Evolutionary conservation across 2,797 vertebrate species (phyloP).

Genomic region (Spheniscus humboldti): DNA sequence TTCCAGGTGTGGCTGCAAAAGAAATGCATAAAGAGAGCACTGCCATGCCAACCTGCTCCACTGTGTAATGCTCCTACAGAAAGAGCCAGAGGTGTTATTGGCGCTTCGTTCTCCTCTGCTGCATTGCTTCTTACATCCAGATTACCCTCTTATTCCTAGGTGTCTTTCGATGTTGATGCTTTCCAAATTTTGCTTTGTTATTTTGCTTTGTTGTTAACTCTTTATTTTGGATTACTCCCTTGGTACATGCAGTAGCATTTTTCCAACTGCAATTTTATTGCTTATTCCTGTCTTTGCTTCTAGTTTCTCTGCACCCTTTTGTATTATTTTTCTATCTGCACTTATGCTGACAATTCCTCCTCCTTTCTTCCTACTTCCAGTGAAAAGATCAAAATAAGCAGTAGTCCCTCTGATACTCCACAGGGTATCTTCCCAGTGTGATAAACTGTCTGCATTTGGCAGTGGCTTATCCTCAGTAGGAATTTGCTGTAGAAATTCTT

Average conservation of each 20-base stretch:
- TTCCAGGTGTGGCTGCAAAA: constrained; percentile 39
- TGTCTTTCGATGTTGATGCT: not conserved
- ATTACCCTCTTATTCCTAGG: not conserved
- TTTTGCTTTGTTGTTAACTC: not conserved
- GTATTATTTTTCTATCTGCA: not conserved
- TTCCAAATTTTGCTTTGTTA: not conserved
- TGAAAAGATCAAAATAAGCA: not conserved
- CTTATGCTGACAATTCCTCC: not conserved
- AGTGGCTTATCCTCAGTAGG: not conserved
- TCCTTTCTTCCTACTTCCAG: not conserved
- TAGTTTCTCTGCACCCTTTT: not conserved
- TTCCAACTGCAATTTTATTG: not conserved
- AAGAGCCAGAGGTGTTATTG: not conserved
- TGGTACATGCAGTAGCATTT: not conserved
- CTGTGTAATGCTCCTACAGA: not conserved
- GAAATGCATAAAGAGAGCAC: not conserved
- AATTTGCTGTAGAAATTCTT: not conserved
- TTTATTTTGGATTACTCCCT: not conserved
- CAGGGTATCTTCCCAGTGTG: not conserved
- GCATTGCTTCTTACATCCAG: not conserved
- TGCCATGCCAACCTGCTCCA: not conserved
- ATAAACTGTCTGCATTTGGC: not conserved
- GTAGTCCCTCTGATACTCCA: not conserved
- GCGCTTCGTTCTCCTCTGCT: not conserved
- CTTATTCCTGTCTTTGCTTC: not conserved